phyloP scores from a whole-genome alignment of 2,113 vertebrate genomes.

The Maccullochella peelii region DNA sequence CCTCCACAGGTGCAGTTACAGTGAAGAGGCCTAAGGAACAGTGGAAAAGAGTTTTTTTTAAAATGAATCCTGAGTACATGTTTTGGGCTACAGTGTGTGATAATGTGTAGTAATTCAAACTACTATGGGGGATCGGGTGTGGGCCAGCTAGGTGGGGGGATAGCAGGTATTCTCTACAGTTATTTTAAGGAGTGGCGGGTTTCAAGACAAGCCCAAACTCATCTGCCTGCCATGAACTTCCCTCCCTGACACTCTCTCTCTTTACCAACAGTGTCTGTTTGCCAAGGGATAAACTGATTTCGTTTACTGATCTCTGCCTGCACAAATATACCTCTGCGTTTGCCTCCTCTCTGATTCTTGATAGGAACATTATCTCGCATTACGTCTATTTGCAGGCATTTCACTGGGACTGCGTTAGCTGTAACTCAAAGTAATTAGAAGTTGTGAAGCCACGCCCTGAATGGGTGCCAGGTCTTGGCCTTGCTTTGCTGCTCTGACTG shows the following conservation, averaged over 20 bases:
- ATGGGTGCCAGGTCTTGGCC: conserved; percentile 49
- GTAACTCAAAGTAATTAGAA: conserved; percentile 60
- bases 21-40: not conserved
- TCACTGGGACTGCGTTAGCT: conserved; percentile 1
- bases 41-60: not conserved
- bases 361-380: not conserved
- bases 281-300: not conserved
- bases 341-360: not conserved
- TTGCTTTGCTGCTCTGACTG: conserved; percentile 11
- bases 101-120: conserved; percentile 1
- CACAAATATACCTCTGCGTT: not conserved
- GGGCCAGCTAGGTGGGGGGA: conserved; percentile 11
- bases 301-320: not conserved
- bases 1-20: not conserved
- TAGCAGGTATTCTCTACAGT: conserved; percentile 61
- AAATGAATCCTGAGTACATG: not conserved
- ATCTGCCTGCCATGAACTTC: conserved; percentile 51
- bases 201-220: conserved; percentile 76
- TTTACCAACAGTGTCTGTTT: not conserved
- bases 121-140: not conserved
- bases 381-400: conserved; percentile 16
- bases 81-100: not conserved
- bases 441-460: conserved; percentile 69
- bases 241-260: not conserved
- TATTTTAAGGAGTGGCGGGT: conserved; percentile 81